A percentile compares a stretch with the other conserved stretches of the same genome.
Conservation (phyloP, 2,797 vertebrate genomes). For the Enteromius treurensis region DNA sequence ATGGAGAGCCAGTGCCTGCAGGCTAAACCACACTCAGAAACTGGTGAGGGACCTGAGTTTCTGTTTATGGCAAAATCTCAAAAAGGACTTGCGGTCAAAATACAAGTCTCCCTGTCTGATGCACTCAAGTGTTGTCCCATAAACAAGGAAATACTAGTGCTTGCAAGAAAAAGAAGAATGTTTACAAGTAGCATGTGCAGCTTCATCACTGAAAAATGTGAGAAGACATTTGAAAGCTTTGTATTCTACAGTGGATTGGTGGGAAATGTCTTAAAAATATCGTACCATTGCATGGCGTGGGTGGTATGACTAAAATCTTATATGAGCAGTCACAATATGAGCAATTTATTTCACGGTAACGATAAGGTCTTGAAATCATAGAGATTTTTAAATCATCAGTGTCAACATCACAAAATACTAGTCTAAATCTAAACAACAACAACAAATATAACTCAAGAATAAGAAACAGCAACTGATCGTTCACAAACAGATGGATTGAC, state of each 20-base stretch:
- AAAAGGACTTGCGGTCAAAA: neutral
- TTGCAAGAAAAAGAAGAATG: neutral
- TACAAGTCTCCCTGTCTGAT: neutral
- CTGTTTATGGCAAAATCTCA: conserved; percentile 41
- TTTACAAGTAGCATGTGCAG: neutral
- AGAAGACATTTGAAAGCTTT: neutral
- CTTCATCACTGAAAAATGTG: neutral
- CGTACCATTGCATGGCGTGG: neutral
- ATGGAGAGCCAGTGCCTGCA: conserved; percentile 37
- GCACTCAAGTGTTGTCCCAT: neutral
- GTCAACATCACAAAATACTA: too few relatives aligned
- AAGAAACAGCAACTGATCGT: too few relatives aligned
- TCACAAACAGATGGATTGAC: too few relatives aligned
- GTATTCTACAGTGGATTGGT: neutral
- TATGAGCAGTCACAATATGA: too few relatives aligned
- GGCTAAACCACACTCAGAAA: conserved; percentile 38
- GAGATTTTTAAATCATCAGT: too few relatives aligned
- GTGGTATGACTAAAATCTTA: neutral
- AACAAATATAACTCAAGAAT: too few relatives aligned
- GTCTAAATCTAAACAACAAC: too few relatives aligned
- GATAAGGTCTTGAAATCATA: too few relatives aligned
- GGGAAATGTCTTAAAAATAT: neutral
- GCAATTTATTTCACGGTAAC: too few relatives aligned
- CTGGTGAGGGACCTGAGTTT: conserved; percentile 34
- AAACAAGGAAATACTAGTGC: neutral